Conservation (phyloP, 2,888 invertebrate species). For the Apamea sordens region DNA sequence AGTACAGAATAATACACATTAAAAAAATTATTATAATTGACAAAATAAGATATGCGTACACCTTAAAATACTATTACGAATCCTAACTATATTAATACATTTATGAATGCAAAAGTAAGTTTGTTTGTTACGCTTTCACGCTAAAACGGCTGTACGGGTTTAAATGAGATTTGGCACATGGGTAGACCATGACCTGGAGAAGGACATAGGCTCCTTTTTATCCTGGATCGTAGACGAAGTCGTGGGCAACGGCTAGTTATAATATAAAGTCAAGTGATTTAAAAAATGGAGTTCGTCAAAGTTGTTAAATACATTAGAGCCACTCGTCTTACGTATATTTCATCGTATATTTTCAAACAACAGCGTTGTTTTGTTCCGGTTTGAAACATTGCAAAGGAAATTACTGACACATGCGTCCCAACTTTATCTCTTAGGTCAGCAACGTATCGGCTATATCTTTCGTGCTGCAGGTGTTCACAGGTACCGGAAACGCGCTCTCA, state of each 20-base stretch:
- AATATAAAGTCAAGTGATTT: no score
- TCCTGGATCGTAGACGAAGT: no score
- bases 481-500: constrained; percentile 6
- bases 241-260: no score
- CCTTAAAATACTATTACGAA: no score
- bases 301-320: no score
- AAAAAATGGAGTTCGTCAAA: background rate
- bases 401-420: background rate
- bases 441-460: constrained; percentile 23
- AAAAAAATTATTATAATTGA: background rate
- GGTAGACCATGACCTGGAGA: no score
- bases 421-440: background rate
- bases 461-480: constrained; percentile 6
- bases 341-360: background rate
- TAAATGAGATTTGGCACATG: no score
- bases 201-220: no score
- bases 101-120: no score
- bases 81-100: no score
- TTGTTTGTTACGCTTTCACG: no score
- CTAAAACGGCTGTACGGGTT: no score
- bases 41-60: background rate
- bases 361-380: background rate
- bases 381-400: background rate
- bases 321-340: background rate
- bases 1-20: background rate